These are phyloP conservation scores for Chaitophorus viminalis DNA, from an alignment of 2,888 invertebrate species.

Conservation along the genomic window DNA sequence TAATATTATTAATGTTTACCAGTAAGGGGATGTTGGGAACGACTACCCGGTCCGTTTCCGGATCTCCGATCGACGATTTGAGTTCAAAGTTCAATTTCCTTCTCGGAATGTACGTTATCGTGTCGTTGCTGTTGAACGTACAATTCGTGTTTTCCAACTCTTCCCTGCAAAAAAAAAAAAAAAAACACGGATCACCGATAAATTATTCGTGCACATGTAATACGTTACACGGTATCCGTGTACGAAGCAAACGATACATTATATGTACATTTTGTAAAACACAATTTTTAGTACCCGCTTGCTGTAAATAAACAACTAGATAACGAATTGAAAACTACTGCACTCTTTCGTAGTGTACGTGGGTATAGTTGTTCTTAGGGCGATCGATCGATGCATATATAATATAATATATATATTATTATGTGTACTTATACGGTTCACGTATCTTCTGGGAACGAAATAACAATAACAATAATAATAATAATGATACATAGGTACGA, in stretches of 20 bases:
- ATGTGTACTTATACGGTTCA: too few species aligned
- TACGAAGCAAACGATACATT: too few species aligned
- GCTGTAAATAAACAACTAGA: background rate
- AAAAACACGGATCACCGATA: slow-evolving; percentile 62
- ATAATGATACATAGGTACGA: too few species aligned
- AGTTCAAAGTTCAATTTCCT: slow-evolving; percentile 72
- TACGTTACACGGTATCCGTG: too few species aligned
- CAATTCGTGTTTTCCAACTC: slow-evolving; percentile 75
- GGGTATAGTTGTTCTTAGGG: too few species aligned
- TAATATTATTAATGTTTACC: slow-evolving; percentile 70
- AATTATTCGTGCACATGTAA: background rate
- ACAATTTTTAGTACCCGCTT: background rate
- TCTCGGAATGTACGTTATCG: slow-evolving; percentile 75
- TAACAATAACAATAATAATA: too few species aligned
- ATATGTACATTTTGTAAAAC: background rate
- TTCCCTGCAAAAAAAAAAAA: slow-evolving; percentile 71
- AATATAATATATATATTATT: too few species aligned
- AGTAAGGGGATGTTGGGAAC: slow-evolving; percentile 79
- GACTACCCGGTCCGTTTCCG: slow-evolving; percentile 72
- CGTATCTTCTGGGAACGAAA: too few species aligned
- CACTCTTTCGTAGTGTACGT: too few species aligned
- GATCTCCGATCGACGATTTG: slow-evolving; percentile 76
- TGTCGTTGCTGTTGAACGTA: slow-evolving; percentile 74
- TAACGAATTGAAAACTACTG: background rate
- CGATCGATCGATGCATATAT: too few species aligned